Conservation (phyloP, 2,888 invertebrate genomes). For the Thyatira batis region DNA sequence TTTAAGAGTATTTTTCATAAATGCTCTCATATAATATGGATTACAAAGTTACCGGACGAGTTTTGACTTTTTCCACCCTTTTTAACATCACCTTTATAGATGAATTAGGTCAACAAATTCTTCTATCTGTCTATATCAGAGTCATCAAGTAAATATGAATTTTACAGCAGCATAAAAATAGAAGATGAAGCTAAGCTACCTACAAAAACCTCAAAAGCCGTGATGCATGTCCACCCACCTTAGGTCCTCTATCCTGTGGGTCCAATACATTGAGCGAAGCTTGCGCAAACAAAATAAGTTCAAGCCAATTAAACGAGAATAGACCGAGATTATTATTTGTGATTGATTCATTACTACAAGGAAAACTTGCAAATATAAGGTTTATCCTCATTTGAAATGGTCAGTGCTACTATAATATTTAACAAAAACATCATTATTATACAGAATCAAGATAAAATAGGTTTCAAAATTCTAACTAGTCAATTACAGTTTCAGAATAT, state of each 20-base stretch:
- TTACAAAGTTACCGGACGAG: no score
- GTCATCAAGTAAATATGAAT: not conserved
- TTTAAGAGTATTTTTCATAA: no score
- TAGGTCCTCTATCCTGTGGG: conserved; percentile 69
- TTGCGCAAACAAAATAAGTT: conserved; percentile 80
- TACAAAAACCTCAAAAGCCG: conserved; percentile 32
- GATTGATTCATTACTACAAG: not conserved
- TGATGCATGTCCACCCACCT: conserved; percentile 64
- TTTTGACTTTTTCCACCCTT: no score
- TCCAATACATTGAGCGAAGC: conserved; percentile 77
- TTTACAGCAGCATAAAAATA: not conserved
- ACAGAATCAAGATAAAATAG: no score
- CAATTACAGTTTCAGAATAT: no score
- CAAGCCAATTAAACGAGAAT: conserved; percentile 79
- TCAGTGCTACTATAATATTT: conserved; percentile 16
- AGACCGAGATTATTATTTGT: conserved; percentile 25
- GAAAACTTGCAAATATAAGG: not conserved
- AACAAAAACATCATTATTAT: conserved; percentile 7
- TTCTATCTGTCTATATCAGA: not conserved
- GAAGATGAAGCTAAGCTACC: no score
- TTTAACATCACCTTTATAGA: no score
- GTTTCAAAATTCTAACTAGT: no score
- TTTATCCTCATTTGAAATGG: conserved; percentile 35
- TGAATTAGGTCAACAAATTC: no score
- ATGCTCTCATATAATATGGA: no score